A percentile compares a stretch with the other conserved stretches of the same genome.
Evolutionary conservation across 2,888 invertebrate species (phyloP).

Genomic region (Tachina fera): DNA sequence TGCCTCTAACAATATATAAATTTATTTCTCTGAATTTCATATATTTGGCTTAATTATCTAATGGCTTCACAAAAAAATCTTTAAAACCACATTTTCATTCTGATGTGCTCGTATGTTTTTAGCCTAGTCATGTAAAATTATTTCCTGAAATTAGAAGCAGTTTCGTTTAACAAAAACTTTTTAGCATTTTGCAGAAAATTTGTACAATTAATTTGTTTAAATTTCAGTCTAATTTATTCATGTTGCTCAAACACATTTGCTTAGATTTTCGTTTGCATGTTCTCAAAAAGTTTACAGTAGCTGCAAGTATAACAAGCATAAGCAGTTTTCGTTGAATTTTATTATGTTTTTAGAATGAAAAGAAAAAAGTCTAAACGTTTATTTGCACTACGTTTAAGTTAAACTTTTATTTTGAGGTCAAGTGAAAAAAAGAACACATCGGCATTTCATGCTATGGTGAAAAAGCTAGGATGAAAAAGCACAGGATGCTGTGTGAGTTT

Average conservation of each 20-base stretch:
- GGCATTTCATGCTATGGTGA: not conserved
- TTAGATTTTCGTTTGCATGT: not conserved
- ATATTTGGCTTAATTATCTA: no score
- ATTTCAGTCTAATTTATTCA: slow-evolving; percentile 34
- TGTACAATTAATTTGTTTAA: slow-evolving; percentile 7
- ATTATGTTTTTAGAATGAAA: not conserved
- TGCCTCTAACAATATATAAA: no score
- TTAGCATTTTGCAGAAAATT: slow-evolving; percentile 2
- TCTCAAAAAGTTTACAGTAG: slow-evolving; percentile 5
- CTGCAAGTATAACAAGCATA: not conserved
- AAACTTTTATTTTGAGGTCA: slow-evolving; percentile 41
- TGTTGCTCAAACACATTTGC: slow-evolving; percentile 23
- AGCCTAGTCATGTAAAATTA: not conserved
- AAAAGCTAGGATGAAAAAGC: not conserved
- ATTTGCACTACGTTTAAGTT: slow-evolving; percentile 36
- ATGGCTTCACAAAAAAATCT: no score
- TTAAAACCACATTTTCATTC: no score
- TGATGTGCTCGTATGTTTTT: not conserved
- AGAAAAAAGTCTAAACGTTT: slow-evolving; percentile 26
- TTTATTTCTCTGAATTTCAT: no score
- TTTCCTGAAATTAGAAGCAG: not conserved
- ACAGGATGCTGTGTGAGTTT: not conserved
- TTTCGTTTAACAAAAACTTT: not conserved
- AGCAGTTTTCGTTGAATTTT: slow-evolving; percentile 16
- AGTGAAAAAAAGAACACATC: not conserved